Base-by-base conservation (phyloP, 2,888 invertebrate species). In the Eurois occulta region DNA sequence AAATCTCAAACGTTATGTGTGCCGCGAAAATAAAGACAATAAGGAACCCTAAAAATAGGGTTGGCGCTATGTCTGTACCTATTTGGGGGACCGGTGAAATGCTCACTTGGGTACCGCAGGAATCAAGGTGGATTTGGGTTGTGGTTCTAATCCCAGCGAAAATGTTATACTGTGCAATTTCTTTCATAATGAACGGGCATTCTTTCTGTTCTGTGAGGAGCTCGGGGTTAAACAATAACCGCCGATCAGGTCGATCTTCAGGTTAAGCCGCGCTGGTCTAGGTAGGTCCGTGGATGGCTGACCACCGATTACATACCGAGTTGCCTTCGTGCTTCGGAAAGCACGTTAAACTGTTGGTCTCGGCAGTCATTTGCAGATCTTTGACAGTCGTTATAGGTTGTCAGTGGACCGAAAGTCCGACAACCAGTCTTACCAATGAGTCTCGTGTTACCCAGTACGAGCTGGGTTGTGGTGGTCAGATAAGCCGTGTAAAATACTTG, bases 1-100 rank as follows among this genome's bases (percentile, higher is more conserved):
- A 89, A 90, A 89, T 90, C 91, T 90, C 91, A 85, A 91, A 92
- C 77, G 91, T 90, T 91, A 89, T 90, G 92, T 93, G 91, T 91
- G 90, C 89, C 87, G 86, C 87, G 86, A 88, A 88, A 89, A 92
- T 92, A 91, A 92, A 90, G 89, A 90, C 88, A 87, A 78, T 78
- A 78, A 66, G 68, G 66, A 75, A 65, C 67, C 67, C 69, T 75
- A 75, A 86, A 90, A 89, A 91, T 90, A 69, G 89, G 91, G 89
- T 90, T 90, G 88, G 90, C 88, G 78, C 86, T 88, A 85, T 91
- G 88, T 86, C 91, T 90, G 84, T 84, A 80, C 88, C 89, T 91
- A 89, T 91, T 92, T 88, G 88, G 88, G 88, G 87, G 90, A 52
- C 87, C 88, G 75, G 85, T 69, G 85, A 86, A 92, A 88, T 88